These are phyloP conservation scores for Calephelis perditalis DNA, from an alignment of 2,888 invertebrate genomes.

Conservation along the genomic window DNA sequence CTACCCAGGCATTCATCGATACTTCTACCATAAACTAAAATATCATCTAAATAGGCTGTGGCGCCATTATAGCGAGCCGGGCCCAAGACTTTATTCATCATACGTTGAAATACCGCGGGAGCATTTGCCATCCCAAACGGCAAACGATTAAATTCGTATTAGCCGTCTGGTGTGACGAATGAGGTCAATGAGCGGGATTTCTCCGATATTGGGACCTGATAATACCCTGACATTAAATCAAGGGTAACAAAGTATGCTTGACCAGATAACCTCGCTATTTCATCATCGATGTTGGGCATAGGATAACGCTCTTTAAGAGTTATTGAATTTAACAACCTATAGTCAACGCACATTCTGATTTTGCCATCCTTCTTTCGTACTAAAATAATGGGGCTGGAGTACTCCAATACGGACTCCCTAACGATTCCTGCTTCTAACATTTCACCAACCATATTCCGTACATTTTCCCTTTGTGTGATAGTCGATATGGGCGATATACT, in stretches of 20 bases:
- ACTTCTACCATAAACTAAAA: not conserved
- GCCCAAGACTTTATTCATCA: constrained; percentile 12
- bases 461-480: constrained; percentile 29
- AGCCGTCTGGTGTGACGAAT: too few relatives aligned
- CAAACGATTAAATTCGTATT: too few relatives aligned
- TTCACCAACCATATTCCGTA: constrained; percentile 29
- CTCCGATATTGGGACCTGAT: too few relatives aligned
- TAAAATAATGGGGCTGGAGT: constrained; percentile 32
- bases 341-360: constrained; percentile 26
- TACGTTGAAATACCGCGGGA: constrained; percentile 26
- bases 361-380: constrained; percentile 19
- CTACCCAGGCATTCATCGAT: constrained; percentile 6
- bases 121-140: too few relatives aligned
- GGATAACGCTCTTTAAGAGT: constrained; percentile 32
- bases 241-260: constrained; percentile 25
- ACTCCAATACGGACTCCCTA: constrained; percentile 27
- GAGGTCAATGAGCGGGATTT: too few relatives aligned
- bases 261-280: constrained; percentile 26
- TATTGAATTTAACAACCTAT: constrained; percentile 28
- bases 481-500: constrained; percentile 23
- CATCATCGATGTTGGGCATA: constrained; percentile 30
- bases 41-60: constrained; percentile 5
- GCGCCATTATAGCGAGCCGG: not conserved
- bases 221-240: constrained; percentile 28
- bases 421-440: constrained; percentile 31